Evolutionary conservation across 2,113 vertebrate species (phyloP).

Genomic region (Trematocara macrostoma): DNA sequence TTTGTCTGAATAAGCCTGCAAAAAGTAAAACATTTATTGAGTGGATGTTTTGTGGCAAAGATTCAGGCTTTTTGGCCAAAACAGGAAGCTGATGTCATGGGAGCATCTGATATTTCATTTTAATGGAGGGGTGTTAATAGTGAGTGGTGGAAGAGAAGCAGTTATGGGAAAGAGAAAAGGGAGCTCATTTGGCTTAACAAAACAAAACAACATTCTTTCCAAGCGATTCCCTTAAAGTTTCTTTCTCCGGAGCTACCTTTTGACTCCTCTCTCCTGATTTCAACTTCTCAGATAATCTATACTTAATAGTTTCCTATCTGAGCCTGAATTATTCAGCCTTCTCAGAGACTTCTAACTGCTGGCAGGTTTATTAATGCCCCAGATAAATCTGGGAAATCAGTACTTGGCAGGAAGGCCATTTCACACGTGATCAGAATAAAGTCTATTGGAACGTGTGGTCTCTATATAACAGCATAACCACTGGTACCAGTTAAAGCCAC

Average conservation of each 20-base stretch:
- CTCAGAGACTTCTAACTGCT: background rate
- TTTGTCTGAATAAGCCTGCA: background rate
- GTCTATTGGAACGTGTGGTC: background rate
- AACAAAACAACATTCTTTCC: background rate
- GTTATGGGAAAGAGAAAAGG: background rate
- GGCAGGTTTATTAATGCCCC: background rate
- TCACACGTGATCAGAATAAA: constrained; percentile 7
- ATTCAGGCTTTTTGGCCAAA: constrained; percentile 39
- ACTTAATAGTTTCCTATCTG: constrained; percentile 16
- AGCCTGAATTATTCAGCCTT: constrained; percentile 15
- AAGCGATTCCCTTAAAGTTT: background rate
- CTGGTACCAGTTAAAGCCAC: background rate
- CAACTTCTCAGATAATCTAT: constrained; percentile 13
- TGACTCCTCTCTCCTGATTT: background rate
- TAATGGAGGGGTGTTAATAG: constrained; percentile 51
- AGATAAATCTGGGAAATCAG: constrained; percentile 29
- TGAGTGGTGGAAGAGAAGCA: background rate
- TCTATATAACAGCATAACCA: background rate
- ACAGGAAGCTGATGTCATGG: constrained; percentile 55
- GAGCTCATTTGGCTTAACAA: background rate
- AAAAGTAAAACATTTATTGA: background rate
- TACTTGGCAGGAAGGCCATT: background rate
- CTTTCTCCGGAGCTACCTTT: background rate
- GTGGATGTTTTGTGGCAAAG: constrained; percentile 34
- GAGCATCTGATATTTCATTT: constrained; percentile 65